Conservation (phyloP, 2,113 vertebrate genomes). For the Odocoileus virginianus region DNA sequence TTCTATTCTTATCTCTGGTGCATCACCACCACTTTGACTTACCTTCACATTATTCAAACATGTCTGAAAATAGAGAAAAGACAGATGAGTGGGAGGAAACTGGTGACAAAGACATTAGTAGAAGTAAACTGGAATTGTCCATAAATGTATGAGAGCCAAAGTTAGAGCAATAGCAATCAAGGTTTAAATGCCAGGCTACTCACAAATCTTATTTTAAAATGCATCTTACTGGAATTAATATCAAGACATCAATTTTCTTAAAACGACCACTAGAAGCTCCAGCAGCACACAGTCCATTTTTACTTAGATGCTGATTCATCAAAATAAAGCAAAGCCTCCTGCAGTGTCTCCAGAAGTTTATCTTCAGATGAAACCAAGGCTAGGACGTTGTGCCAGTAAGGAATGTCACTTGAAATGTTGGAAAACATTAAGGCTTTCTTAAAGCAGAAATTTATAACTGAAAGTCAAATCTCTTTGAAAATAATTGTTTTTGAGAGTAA, state of each 20-base stretch:
- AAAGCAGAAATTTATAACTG: not conserved
- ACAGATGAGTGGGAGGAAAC: too few species aligned
- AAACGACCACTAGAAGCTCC: not conserved
- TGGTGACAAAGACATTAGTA: too few species aligned
- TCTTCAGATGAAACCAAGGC: not conserved
- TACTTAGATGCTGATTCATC: not conserved
- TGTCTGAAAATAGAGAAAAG: not conserved
- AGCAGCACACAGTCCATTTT: not conserved
- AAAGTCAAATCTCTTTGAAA: not conserved
- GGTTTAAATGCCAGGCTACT: too few species aligned
- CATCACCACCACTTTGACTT: not conserved
- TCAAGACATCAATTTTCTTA: too few species aligned
- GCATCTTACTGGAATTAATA: too few species aligned
- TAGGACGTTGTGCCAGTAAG: not conserved
- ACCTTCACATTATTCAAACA: not conserved
- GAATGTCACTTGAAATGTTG: not conserved
- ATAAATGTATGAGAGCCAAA: too few species aligned
- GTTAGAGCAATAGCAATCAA: too few species aligned
- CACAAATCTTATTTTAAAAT: too few species aligned
- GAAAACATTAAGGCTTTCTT: not conserved
- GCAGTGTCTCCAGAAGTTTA: not conserved
- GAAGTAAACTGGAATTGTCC: too few species aligned
- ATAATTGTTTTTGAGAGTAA: not conserved
- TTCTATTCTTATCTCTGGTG: not conserved
- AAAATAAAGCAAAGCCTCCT: not conserved